Base-by-base conservation (phyloP, 2,797 vertebrate species). In the Thaleichthys pacificus region DNA sequence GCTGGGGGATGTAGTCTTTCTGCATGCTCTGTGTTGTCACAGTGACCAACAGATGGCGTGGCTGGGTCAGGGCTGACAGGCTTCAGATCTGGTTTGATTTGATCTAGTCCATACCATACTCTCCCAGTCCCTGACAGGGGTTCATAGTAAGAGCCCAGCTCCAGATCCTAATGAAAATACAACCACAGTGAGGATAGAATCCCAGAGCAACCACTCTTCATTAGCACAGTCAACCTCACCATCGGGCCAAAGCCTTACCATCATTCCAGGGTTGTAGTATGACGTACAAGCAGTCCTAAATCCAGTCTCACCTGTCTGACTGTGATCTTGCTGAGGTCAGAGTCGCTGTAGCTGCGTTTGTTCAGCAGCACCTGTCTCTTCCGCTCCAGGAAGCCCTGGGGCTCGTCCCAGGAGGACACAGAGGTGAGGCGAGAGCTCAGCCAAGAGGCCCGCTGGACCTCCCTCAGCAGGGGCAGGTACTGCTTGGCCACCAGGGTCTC, bases 281-380 rank as follows among this genome's bases (percentile, higher is more conserved):
- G 28, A 42, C 15, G 35, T 42, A 42, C 35, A 19, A 65, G 35
- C 21, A n/a, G 12, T 22, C 38, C 35, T 15, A 22, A 30, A 30
- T 26, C 38, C 22, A 12, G 17, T 17, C 42, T 67, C 63, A 73
- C 86, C 81, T 88, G 69, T 65, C 77, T 67, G 4, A 81, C 81
- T 51, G 73, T 66, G 6, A 93, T 87, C 82, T 89, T 93, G 83
- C 87, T 86, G 77, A 95, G 88, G 72, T 94, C 93, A 17, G 93
- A 92, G 65, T 93, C 93, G 15, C 93, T 94, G 82, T 92, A 93
- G 89, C 93, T 91, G 68, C 90, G 87, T 81, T 91, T 94, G 82
- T 90, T 85, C 68, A 89, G 69, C 69, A 93, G 80, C 28, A 90
- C 76, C 0, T 88, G 88, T 62, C 84, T 85, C 76, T 91, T 93